Base-by-base conservation (phyloP, 1,140 invertebrate species). In the Euborellia annulipes region DNA sequence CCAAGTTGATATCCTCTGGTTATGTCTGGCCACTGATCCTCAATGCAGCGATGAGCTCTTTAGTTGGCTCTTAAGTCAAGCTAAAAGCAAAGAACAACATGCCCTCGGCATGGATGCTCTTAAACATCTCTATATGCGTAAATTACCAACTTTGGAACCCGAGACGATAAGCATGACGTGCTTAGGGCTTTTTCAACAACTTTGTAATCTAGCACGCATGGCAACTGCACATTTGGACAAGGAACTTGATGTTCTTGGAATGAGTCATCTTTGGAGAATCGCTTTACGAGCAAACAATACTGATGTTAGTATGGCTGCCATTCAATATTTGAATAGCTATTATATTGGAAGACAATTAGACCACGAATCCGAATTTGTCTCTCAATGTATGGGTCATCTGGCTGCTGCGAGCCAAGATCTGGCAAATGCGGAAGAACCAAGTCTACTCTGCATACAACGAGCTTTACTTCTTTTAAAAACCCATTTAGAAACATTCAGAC, bases 191-290 rank as follows among this genome's bases (percentile, higher is more conserved):
- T 91, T 92, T 59, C 88, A 93, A 60, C 86, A 93, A 58, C 62
- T 94, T 18, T 91, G 85, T 54, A 87, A 84, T 59, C 65, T 92
- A 42, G 83, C 84, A 0, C 70, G 82, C 11, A 71, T 85, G 49
- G 78, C 85, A 3, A 67, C 74, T 41, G 56, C 67, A 51, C 56
- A 67, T 48, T 55, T 65, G 14, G 66, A 72, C 30, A 60, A 50
- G 58, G 64, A 44, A 52, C 66, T 22, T 0, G 68, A 68, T 44
- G 65, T 63, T 1, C 72, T 84, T 20, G 87, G 85, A 11, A 92
- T 93, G 81, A 83, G 89, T 62, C 87, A 93, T 56, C 64, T 94
- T 16, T 95, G 90, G 89, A 84, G 82, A 59, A 92, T 95, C 49
- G 90, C 90, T 1, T 63, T 94, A 0, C 69, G 81, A 50, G 87